Evolutionary conservation across 1,140 invertebrate species (phyloP).

Genomic region (Adelges cooleyi): DNA sequence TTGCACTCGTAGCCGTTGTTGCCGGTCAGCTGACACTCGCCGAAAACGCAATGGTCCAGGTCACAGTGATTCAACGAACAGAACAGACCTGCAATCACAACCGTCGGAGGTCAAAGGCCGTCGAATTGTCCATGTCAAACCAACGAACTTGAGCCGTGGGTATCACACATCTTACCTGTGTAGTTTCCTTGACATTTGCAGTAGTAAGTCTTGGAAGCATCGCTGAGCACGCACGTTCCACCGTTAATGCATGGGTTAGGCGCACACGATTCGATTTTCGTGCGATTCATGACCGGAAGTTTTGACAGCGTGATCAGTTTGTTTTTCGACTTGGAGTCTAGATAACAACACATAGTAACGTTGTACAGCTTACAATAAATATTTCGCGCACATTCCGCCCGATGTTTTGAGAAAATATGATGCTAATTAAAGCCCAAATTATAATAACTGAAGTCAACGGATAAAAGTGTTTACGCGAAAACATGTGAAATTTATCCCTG

Average conservation of each 20-base stretch:
- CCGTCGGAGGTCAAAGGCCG: background rate
- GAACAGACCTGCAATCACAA: conserved; percentile 45
- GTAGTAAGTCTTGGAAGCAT: conserved; percentile 40
- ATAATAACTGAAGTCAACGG: too few species aligned
- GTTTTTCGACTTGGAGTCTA: background rate
- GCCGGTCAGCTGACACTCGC: conserved; percentile 48
- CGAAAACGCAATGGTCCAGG: conserved; percentile 55
- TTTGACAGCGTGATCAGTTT: conserved; percentile 1
- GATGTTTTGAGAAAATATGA: too few species aligned
- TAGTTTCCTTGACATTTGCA: conserved; percentile 50
- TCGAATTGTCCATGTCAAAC: background rate
- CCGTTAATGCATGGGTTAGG: conserved; percentile 57
- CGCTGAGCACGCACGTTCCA: conserved; percentile 46
- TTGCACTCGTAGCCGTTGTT: conserved; percentile 44
- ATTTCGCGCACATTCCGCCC: too few species aligned
- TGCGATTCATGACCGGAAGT: background rate
- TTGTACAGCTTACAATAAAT: too few species aligned
- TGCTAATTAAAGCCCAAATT: too few species aligned
- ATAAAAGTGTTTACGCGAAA: too few species aligned
- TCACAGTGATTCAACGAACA: conserved; percentile 59
- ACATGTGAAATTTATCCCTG: too few species aligned
- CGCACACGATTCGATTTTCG: conserved; percentile 47
- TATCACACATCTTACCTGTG: too few species aligned
- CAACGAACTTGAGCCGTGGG: background rate
- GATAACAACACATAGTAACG: background rate